A percentile compares a stretch with the other conserved stretches of the same genome.
Evolutionary conservation across 2,888 invertebrate species (phyloP).

Genomic region (Argyresthia goedartella): DNA sequence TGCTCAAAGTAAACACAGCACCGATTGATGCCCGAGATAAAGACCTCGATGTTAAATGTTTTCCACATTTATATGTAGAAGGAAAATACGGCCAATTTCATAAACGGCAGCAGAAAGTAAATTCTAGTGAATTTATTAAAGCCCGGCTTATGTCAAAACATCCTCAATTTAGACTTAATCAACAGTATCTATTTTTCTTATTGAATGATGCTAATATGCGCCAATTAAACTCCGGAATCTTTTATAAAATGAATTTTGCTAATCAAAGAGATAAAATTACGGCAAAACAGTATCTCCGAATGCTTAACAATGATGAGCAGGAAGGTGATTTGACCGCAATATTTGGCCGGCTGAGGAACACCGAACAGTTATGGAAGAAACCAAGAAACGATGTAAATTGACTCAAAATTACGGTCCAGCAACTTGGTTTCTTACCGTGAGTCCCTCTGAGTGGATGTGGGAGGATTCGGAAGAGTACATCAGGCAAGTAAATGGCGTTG

Average conservation of each 20-base stretch:
- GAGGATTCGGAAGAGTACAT: conserved; percentile 20
- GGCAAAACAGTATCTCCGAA: conserved; percentile 17
- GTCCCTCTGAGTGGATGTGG: conserved; percentile 19
- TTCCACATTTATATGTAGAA: conserved; percentile 14
- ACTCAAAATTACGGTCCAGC: conserved; percentile 16
- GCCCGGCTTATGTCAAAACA: conserved; percentile 9
- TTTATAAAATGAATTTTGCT: conserved; percentile 18
- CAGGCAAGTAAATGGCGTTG: conserved; percentile 16
- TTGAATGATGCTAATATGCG: conserved; percentile 12
- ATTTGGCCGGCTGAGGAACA: conserved; percentile 20
- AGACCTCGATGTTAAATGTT: conserved; percentile 8
- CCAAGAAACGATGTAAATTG: conserved; percentile 18
- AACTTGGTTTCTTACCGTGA: conserved; percentile 17
- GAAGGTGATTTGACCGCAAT: conserved; percentile 20
- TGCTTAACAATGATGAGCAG: conserved; percentile 17
- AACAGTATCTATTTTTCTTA: conserved; percentile 12
- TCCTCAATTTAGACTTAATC: conserved; percentile 11
- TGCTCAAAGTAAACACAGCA: conserved; percentile 14
- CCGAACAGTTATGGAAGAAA: conserved; percentile 18
- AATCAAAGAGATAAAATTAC: conserved; percentile 16
- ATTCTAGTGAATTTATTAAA: conserved; percentile 14
- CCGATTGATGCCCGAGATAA: conserved; percentile 13
- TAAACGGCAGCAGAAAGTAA: conserved; percentile 11
- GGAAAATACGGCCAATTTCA: conserved; percentile 16
- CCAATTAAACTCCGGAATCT: conserved; percentile 19